A percentile compares a stretch with the other conserved stretches of the same genome.
Conservation (phyloP, 2,113 vertebrate genomes). For the Macquaria australasica region DNA sequence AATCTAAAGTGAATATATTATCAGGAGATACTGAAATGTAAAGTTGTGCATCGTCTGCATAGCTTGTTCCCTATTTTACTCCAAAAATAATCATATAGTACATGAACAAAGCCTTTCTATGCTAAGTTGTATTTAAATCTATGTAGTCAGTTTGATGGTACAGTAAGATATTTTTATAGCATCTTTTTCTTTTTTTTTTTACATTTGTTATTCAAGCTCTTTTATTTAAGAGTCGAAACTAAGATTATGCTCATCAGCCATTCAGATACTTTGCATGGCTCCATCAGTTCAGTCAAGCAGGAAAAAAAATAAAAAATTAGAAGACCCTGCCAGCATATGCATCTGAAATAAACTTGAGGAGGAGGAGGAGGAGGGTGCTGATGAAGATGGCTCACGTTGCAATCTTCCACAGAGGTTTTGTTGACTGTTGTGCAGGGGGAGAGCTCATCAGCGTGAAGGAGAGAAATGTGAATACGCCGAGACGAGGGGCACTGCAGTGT, state of each 20-base stretch:
- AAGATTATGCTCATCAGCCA: conserved; percentile 43
- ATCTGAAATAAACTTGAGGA: conserved; percentile 64
- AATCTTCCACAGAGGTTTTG: conserved; percentile 89
- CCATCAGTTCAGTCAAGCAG: conserved; percentile 49
- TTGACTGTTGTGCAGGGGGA: conserved; percentile 87
- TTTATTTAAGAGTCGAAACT: conserved; percentile 7
- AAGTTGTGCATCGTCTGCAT: neutral
- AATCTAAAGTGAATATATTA: neutral
- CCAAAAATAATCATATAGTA: neutral
- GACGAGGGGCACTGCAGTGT: conserved; percentile 89
- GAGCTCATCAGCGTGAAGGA: conserved; percentile 96
- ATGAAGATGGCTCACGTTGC: conserved; percentile 72
- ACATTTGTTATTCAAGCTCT: neutral
- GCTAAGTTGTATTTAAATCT: neutral
- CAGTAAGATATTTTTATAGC: neutral
- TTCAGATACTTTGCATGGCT: conserved; percentile 43
- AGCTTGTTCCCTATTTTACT: no score
- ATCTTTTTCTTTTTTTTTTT: neutral
- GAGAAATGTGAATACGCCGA: conserved; percentile 96
- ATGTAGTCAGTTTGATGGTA: neutral
- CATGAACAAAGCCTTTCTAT: neutral
- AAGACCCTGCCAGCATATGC: conserved; percentile 47
- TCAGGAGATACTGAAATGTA: neutral
- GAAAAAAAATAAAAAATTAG: conserved; percentile 18
- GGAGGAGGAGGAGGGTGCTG: conserved; percentile 58